A percentile compares a stretch with the other conserved stretches of the same genome.
Evolutionary conservation across 2,797 vertebrate species (phyloP).

Genomic region (Tangara arthus): DNA sequence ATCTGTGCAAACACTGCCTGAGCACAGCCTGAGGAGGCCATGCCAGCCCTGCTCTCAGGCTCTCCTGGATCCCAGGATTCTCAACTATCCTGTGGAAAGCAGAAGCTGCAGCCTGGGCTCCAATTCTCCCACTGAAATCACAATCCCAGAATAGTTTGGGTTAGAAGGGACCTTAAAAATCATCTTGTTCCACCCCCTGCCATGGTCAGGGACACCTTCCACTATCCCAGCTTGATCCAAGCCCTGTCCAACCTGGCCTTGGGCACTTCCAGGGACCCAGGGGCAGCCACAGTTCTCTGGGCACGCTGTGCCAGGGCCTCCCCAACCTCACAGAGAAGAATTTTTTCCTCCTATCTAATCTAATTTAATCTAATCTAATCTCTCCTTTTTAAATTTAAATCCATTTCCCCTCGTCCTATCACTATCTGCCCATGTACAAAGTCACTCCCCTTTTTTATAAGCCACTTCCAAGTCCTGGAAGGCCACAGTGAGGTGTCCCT

Average conservation of each 20-base stretch:
- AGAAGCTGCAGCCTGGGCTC: neutral
- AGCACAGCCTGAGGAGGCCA: neutral
- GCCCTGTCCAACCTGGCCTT: rapidly evolving
- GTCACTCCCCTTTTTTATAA: neutral
- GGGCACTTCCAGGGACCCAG: neutral
- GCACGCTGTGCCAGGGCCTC: neutral
- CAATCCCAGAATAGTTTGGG: neutral
- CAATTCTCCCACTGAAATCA: rapidly evolving
- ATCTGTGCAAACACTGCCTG: neutral
- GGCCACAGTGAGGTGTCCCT: neutral
- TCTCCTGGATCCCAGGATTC: neutral
- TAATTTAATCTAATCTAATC: neutral
- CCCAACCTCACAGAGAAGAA: rapidly evolving
- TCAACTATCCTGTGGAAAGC: neutral
- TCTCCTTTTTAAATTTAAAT: neutral
- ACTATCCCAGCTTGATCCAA: rapidly evolving
- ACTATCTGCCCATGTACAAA: neutral
- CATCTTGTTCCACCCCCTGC: neutral
- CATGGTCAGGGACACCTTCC: neutral
- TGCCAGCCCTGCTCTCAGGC: neutral
- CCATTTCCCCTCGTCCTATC: neutral
- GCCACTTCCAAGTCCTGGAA: neutral
- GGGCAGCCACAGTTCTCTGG: neutral
- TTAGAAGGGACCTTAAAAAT: neutral
- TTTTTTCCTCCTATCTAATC: neutral